Evolutionary conservation across 2,888 invertebrate genomes (phyloP), one percentile per base, ranked within the genome.

Genomic region (Diachrysia chrysitis): DNA sequence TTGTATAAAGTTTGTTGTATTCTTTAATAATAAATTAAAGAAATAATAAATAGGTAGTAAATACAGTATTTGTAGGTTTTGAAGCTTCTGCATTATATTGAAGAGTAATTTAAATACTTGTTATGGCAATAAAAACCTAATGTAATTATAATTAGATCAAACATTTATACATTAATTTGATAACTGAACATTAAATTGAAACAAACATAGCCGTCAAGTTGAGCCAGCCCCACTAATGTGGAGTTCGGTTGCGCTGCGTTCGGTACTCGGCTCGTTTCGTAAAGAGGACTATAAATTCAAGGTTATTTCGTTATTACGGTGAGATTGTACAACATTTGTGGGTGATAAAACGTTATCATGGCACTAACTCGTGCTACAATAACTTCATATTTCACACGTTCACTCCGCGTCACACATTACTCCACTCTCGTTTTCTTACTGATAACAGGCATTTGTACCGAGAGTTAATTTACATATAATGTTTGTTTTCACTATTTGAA

Each of bases 241-340:
- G 25, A 58, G 54, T 56, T 57, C 58, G 32, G 60, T 65, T 69
- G 71, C 60, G 70, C 48, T 88, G 88, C 88, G 78, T 73, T 85
- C 92, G 73, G 85, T 93, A 91, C 91, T 74, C 84, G 76, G 85
- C 83, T 83, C 84, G 89, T 92, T 93, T 91, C 89, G 91, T 92
- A 92, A 93, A 90, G 91, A 91, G 90, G 89, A 87, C 90, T 84
- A 92, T 93, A 93, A 93, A 92, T 92, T 92, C 86, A 90, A 93
- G 92, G 93, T 90, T 93, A 90, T 92, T 92, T 90, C 90, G 92
- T 92, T 93, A 92, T 92, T 89, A 90, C 91, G 83, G 86, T 87
- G 90, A 91, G 91, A 92, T 92, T 92, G 93, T 90, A 89, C 90
- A 89, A 90, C 90, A 87, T 88, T 89, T 86, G 91, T 86, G 85